Evolutionary conservation across 2,797 vertebrate species (phyloP).

Genomic region (Schizothorax lantsangensis): DNA sequence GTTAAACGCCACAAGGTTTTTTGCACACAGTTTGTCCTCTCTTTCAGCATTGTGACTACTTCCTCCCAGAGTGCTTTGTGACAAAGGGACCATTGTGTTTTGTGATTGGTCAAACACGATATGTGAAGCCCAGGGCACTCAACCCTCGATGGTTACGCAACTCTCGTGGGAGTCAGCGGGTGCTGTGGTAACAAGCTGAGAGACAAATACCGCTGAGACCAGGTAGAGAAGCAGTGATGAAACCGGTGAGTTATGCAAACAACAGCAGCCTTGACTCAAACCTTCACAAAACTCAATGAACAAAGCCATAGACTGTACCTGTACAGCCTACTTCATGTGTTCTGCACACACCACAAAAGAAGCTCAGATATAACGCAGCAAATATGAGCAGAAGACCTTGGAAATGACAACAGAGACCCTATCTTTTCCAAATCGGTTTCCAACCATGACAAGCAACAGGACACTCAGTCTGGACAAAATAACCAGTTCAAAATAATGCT

Average conservation of each 20-base stretch:
- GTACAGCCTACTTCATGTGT: slow-evolving; percentile 1
- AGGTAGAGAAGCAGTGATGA: slow-evolving; percentile 27
- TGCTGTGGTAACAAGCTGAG: slow-evolving; percentile 40
- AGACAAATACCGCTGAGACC: slow-evolving; percentile 21
- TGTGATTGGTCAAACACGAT: slow-evolving; percentile 40
- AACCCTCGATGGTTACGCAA: slow-evolving; percentile 21
- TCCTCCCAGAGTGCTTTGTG: slow-evolving; percentile 25
- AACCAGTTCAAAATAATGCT: neutral
- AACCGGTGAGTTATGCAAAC: slow-evolving; percentile 35
- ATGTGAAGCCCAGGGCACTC: slow-evolving; percentile 46
- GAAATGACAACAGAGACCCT: neutral
- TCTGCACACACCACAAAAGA: slow-evolving; percentile 19
- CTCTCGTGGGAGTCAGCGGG: slow-evolving; percentile 18
- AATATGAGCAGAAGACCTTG: neutral
- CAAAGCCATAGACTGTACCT: slow-evolving; percentile 1
- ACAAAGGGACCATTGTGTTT: slow-evolving; percentile 33
- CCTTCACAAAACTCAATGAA: neutral
- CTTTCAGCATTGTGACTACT: slow-evolving; percentile 13
- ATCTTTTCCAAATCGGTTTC: neutral
- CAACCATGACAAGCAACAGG: neutral
- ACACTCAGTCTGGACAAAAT: neutral
- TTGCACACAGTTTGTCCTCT: neutral
- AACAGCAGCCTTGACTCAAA: slow-evolving; percentile 10
- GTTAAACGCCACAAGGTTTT: slow-evolving; percentile 5
- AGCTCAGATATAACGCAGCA: neutral